Evolutionary conservation across 2,888 invertebrate species (phyloP), one percentile per base, ranked within the genome.

Genomic region (Ditylenchus weischeri): DNA sequence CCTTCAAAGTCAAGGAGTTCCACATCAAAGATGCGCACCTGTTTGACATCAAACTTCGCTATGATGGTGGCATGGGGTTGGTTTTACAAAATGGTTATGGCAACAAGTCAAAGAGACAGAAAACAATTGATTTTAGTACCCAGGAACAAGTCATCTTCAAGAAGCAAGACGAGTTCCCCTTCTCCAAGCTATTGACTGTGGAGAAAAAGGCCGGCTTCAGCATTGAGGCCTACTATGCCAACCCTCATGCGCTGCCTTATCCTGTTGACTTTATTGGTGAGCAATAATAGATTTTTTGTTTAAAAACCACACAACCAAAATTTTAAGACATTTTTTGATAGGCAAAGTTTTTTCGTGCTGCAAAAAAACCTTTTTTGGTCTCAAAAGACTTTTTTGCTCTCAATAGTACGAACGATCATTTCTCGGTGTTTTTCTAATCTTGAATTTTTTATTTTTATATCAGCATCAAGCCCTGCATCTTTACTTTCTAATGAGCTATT

Each of bases 1-100:
- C 93, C 21, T 93, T 96, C 82, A 89, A 94, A 83, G 95, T 98
- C 70, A 89, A 94, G 66, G 96, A 98, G 78, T 96, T 99, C 85
- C 89, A 89, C 76, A 89, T 98, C 47, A 90, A 91, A 47, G 98
- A 99, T 85, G 90, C 90, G 73, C 93, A 93, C 43, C 3, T 43
- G 43, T 43, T 43, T 8, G 43, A 43, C 43, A 54, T 54, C 11
- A 54, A 54, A 35, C 13, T 54, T 10, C 57, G 57, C 18, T 54
- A 54, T 54, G 57, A 54, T 23, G 57, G 57, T 29, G 57, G 23
- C 29, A 54, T 29, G 23, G 57, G 57, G 57, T 54, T 29, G 57
- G 57, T 54, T 54, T 54, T 54, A 29, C 29, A 35, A 54, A 54
- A 54, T 10, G 23, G 29, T 15, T 54, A 54, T 29, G 29, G 13